Evolutionary conservation across 2,113 vertebrate species (phyloP).

Genomic region (Pygoscelis antarcticus): DNA sequence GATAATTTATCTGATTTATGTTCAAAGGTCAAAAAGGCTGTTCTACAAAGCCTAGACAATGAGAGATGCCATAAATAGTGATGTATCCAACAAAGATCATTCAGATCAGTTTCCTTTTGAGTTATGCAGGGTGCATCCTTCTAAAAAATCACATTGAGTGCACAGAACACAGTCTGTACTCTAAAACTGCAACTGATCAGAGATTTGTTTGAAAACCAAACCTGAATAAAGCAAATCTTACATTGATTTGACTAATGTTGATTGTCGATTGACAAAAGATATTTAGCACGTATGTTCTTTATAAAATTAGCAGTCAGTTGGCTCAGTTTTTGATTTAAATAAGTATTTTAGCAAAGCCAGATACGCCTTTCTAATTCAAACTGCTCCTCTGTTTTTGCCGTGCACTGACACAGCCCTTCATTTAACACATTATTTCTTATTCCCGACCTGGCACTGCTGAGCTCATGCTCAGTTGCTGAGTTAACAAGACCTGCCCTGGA

Average conservation of each 20-base stretch:
- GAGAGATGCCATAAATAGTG: not conserved
- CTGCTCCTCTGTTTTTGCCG: not conserved
- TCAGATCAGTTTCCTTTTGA: constrained; percentile 42
- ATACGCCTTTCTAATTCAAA: not conserved
- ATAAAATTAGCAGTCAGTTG: not conserved
- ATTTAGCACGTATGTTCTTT: not conserved
- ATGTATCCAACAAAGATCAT: not conserved
- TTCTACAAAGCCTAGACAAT: constrained; percentile 15
- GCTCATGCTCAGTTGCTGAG: constrained; percentile 17
- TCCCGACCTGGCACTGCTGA: not conserved
- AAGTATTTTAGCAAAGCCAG: constrained; percentile 25
- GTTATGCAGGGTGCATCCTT: not conserved
- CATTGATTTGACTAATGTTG: constrained; percentile 47
- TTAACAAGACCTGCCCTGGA: not conserved
- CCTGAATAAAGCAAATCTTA: constrained; percentile 63
- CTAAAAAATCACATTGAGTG: constrained; percentile 33
- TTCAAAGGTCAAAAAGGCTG: constrained; percentile 42
- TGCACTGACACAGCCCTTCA: not conserved
- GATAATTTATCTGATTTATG: constrained; percentile 24
- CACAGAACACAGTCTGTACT: constrained; percentile 14
- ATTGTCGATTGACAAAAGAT: constrained; percentile 7
- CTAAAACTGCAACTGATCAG: constrained; percentile 58
- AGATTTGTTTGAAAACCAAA: constrained; percentile 55
- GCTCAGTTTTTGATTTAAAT: constrained; percentile 1
- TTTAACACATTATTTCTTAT: not conserved